Percentiles rank a stretch among this genome's conserved stretches.
phyloP scores from a whole-genome alignment of 2,113 vertebrate genomes.

The Xenopus tropicalis region DNA sequence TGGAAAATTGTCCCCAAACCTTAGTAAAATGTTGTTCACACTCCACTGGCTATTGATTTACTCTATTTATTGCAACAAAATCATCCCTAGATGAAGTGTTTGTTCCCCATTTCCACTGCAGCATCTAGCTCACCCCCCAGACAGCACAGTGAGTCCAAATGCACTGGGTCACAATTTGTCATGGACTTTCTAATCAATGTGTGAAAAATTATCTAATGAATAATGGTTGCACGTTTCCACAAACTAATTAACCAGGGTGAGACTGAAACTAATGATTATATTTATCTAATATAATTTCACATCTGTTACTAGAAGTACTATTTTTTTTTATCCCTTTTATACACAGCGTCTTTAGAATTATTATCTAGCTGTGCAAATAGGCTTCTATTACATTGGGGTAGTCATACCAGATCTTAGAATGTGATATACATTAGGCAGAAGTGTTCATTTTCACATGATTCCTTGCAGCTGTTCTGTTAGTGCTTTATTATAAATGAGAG shows the following conservation, averaged over 20 bases:
- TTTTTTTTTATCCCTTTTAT: conserved; percentile 69
- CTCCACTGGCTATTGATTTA: conserved; percentile 98
- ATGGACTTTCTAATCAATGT: conserved; percentile 87
- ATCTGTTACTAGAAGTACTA: conserved; percentile 82
- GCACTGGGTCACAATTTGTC: conserved; percentile 88
- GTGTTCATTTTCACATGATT: too few relatives aligned
- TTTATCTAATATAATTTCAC: conserved; percentile 98
- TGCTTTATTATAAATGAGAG: too few relatives aligned
- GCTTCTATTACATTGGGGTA: not conserved
- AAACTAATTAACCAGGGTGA: conserved; percentile 98
- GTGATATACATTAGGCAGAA: too few relatives aligned
- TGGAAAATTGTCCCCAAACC: conserved; percentile 82
- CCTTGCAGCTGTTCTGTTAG: too few relatives aligned
- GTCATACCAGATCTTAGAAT: too few relatives aligned
- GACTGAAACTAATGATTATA: conserved; percentile 98
- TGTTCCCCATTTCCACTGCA: conserved; percentile 82
- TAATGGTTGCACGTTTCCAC: conserved; percentile 97
- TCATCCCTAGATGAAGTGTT: conserved; percentile 92
- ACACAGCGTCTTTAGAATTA: conserved; percentile 62
- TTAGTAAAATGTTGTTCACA: conserved; percentile 93
- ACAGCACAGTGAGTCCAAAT: conserved; percentile 83
- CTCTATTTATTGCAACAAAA: conserved; percentile 97
- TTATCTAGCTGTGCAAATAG: conserved; percentile 58
- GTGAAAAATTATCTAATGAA: conserved; percentile 99
- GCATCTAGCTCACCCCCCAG: conserved; percentile 74